Conservation (phyloP, 2,888 invertebrate species). For the Calliphora vomitoria region DNA sequence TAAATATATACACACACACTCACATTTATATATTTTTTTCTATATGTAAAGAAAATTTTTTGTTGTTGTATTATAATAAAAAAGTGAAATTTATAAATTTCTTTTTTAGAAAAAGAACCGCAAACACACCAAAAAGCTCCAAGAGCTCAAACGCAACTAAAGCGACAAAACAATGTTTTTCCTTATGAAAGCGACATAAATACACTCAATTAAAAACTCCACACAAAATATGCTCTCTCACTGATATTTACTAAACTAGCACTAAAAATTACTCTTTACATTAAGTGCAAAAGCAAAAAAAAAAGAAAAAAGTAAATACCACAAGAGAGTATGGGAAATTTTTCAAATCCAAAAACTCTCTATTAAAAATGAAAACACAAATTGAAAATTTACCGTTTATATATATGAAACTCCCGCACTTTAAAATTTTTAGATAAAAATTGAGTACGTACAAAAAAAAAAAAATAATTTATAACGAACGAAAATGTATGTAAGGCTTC, state of each 20-base stretch:
- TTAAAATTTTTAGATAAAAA: slow-evolving; percentile 11
- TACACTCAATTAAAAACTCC: slow-evolving; percentile 76
- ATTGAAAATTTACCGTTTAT: slow-evolving; percentile 69
- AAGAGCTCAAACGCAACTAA: slow-evolving; percentile 82
- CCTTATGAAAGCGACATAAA: slow-evolving; percentile 58
- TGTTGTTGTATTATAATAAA: slow-evolving; percentile 62
- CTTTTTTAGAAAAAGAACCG: slow-evolving; percentile 66
- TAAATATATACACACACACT: slow-evolving; percentile 42
- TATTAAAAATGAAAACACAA: slow-evolving; percentile 18
- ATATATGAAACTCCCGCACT: slow-evolving; percentile 61
- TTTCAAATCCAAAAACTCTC: slow-evolving; percentile 19
- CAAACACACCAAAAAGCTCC: slow-evolving; percentile 83
- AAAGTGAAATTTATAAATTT: slow-evolving; percentile 67
- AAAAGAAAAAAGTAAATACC: too few species aligned
- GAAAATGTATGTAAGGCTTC: slow-evolving; percentile 57
- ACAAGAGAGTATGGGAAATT: slow-evolving; percentile 34
- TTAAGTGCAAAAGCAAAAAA: neutral
- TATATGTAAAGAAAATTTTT: slow-evolving; percentile 68
- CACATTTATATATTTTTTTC: slow-evolving; percentile 65
- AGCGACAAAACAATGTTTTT: slow-evolving; percentile 76
- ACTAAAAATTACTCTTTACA: slow-evolving; percentile 40
- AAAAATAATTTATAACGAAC: slow-evolving; percentile 11
- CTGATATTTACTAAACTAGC: slow-evolving; percentile 56
- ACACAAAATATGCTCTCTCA: slow-evolving; percentile 62
- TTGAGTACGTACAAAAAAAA: neutral